Evolutionary conservation across 1,140 invertebrate species (phyloP), one percentile per base, ranked within the genome.

Genomic region (Goniozus legneri): DNA sequence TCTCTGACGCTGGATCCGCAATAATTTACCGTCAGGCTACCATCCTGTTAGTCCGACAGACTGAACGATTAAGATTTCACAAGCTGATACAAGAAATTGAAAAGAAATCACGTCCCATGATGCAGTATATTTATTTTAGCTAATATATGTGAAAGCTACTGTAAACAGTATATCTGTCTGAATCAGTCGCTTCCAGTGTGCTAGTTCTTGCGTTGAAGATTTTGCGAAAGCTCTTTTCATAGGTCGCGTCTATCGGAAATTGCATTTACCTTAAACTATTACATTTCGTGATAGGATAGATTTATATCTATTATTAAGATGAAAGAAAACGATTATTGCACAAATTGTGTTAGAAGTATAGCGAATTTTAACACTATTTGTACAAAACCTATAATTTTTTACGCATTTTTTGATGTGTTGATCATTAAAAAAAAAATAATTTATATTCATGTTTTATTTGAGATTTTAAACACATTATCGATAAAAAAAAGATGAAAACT

Each of bases 1-100:
- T 69, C 83, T 86, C 38, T 87, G 76, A 83, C 67, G 68, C 42
- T 74, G 72, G 65, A 67, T 75, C 50, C 61, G 60, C 18, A 63
- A 56, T 48, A 62, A 61, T 54, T 43, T 67, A 48, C 56, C 62
- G 16, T 62, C 62, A 24, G 59, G 53, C 36, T 69, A 71, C 43
- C 63, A 64, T 47, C 52, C 59, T 30, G 61, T 69, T 53, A 62
- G 60, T 54, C 60, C 59, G 27, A 20, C 57, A 44, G 67, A 71
- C 49, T 72, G 60, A 72, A 41, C 47, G 14, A 36, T 27, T 40
- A 14, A n/a, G 32, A 44, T n/a, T 32, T 32, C 18, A 47, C 18
- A 8, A 47, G 33, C 14, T 41, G 35, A 36, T 30, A 8, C 30
- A 40, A 42, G 35, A 12, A 22, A 31, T 35, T 2, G 13, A 24